Conservation (phyloP, 2,113 vertebrate species). For the Myotis brandtii region DNA sequence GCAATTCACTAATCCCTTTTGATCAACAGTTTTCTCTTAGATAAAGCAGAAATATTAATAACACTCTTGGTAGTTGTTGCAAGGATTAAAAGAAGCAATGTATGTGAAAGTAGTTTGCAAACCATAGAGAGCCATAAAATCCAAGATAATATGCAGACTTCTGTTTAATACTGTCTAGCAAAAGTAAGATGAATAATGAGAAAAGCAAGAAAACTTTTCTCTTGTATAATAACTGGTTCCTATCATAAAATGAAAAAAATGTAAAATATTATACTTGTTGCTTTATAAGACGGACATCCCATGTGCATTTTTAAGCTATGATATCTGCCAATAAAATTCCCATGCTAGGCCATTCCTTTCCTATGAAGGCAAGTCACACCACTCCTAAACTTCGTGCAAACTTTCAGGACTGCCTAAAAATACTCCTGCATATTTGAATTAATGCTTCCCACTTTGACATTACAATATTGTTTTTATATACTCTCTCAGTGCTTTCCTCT, state of each 20-base stretch:
- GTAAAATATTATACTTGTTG: constrained; percentile 73
- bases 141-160: constrained; percentile 61
- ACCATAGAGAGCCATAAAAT: constrained; percentile 60
- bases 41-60: constrained; percentile 45
- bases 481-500: constrained; percentile 36
- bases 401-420: constrained; percentile 76
- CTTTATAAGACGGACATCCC: constrained; percentile 76
- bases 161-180: constrained; percentile 63
- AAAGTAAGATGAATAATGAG: constrained; percentile 72
- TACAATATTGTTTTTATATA: constrained; percentile 71
- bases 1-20: constrained; percentile 15
- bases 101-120: constrained; percentile 64
- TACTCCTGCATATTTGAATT: constrained; percentile 73
- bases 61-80: constrained; percentile 18
- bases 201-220: constrained; percentile 69
- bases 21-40: constrained; percentile 23
- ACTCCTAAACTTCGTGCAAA: constrained; percentile 75
- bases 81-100: constrained; percentile 34
- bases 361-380: constrained; percentile 79
- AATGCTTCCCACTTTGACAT: constrained; percentile 73
- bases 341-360: constrained; percentile 82
- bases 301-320: constrained; percentile 72
- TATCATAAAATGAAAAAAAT: constrained; percentile 73
- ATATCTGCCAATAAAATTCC: constrained; percentile 81
- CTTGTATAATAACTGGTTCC: constrained; percentile 66